These are phyloP conservation scores for Yponomeuta plumbellus DNA, from an alignment of 2,888 invertebrate genomes.

Conservation along the genomic window DNA sequence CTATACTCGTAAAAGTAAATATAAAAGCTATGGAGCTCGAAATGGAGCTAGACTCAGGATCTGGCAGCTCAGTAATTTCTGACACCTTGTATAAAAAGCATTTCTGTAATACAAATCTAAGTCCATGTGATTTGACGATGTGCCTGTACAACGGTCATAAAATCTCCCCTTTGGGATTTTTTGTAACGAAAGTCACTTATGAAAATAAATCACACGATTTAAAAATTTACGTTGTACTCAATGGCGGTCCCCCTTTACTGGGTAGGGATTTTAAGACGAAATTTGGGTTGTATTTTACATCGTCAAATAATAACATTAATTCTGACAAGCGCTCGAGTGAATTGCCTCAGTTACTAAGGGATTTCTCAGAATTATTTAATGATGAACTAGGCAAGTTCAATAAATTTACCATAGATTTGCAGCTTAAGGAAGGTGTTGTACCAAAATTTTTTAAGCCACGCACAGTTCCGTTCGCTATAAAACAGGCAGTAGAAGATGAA, in stretches of 20 bases:
- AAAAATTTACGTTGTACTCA: conserved; percentile 16
- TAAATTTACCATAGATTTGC: conserved; percentile 18
- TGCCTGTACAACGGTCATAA: conserved; percentile 21
- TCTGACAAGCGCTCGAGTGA: background rate
- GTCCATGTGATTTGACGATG: conserved; percentile 10
- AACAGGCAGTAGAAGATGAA: conserved; percentile 26
- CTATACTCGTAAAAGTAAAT: conserved; percentile 10
- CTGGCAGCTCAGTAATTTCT: conserved; percentile 11
- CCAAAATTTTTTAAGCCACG: conserved; percentile 25
- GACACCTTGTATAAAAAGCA: background rate
- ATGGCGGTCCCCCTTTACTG: conserved; percentile 18
- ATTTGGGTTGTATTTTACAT: conserved; percentile 7
- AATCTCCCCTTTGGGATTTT: conserved; percentile 20
- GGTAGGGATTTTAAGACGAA: conserved; percentile 22
- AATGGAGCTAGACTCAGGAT: conserved; percentile 21
- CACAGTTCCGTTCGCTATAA: conserved; percentile 28
- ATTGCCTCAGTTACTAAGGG: background rate
- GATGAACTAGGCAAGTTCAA: conserved; percentile 21
- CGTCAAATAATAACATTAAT: background rate
- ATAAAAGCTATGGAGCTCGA: background rate
- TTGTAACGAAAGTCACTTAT: background rate
- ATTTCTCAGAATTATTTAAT: conserved; percentile 7
- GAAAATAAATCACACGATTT: background rate
- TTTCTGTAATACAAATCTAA: background rate
- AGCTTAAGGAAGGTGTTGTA: conserved; percentile 14